Percentiles rank a stretch among this genome's conserved stretches.
These are phyloP conservation scores for Propithecus perrieri DNA, from an alignment of 2,797 vertebrate species.

Conservation along the genomic window DNA sequence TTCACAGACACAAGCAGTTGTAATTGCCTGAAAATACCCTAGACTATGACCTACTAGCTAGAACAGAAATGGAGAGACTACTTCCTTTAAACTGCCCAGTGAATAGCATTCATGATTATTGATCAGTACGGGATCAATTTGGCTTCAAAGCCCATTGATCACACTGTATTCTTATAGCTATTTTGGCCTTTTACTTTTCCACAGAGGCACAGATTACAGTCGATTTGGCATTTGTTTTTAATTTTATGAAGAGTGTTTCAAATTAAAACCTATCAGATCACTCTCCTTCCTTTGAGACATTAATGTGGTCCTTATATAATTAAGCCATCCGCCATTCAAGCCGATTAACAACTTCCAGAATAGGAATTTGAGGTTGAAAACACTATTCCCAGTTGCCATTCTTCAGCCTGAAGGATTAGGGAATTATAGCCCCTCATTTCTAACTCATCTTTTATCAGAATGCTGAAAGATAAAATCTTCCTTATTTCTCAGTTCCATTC, in stretches of 20 bases:
- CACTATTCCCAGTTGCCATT: conserved; percentile 59
- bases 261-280: conserved; percentile 72
- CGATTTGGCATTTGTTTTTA: conserved; percentile 71
- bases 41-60: conserved; percentile 11
- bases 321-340: conserved; percentile 69
- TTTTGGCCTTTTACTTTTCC: conserved; percentile 58
- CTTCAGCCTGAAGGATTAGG: conserved; percentile 51
- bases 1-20: conserved; percentile 3
- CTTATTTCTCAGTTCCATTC: conserved; percentile 52
- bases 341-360: conserved; percentile 67
- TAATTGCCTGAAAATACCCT: conserved; percentile 33
- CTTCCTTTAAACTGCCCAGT: conserved; percentile 40
- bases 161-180: conserved; percentile 58
- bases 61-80: conserved; percentile 34
- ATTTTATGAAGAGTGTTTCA: conserved; percentile 76
- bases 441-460: conserved; percentile 58
- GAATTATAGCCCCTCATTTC: conserved; percentile 46
- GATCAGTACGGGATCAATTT: conserved; percentile 43
- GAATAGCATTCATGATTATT: conserved; percentile 62
- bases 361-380: conserved; percentile 69
- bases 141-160: conserved; percentile 53
- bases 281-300: conserved; percentile 65
- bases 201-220: conserved; percentile 58
- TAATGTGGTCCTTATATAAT: conserved; percentile 74
- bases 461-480: conserved; percentile 31